Conservation (phyloP, 2,797 vertebrate species). For the Chrosomus eos region DNA sequence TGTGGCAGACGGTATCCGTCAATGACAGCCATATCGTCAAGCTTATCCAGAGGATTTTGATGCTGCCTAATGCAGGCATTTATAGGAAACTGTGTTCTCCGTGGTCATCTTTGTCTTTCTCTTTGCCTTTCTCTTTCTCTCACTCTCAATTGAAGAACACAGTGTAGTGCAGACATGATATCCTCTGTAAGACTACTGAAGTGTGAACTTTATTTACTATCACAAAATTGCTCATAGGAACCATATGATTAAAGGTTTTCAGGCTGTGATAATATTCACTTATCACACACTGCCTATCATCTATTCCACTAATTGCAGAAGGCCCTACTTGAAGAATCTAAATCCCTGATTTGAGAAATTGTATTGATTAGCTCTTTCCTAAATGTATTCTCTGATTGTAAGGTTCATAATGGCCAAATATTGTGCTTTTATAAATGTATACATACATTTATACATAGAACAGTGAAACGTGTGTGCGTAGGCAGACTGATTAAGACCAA, state of each 20-base stretch:
- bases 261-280: not conserved
- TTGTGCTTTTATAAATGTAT: not conserved
- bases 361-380: not conserved
- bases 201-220: not conserved
- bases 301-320: not conserved
- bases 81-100: not conserved
- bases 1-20: not conserved
- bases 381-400: not conserved
- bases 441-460: not conserved
- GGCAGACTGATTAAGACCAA: too few relatives aligned
- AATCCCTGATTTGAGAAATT: not conserved
- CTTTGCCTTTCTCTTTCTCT: not conserved
- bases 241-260: not conserved
- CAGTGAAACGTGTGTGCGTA: not conserved
- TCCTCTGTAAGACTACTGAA: not conserved
- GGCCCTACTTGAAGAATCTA: not conserved
- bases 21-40: not conserved
- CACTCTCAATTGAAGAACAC: not conserved
- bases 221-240: not conserved
- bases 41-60: not conserved
- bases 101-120: not conserved
- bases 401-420: not conserved
- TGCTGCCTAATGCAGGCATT: not conserved
- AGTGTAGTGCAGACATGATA: not conserved
- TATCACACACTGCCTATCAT: not conserved